Evolutionary conservation across 2,113 vertebrate genomes (phyloP).

Genomic region (Rhabdomys dilectus): DNA sequence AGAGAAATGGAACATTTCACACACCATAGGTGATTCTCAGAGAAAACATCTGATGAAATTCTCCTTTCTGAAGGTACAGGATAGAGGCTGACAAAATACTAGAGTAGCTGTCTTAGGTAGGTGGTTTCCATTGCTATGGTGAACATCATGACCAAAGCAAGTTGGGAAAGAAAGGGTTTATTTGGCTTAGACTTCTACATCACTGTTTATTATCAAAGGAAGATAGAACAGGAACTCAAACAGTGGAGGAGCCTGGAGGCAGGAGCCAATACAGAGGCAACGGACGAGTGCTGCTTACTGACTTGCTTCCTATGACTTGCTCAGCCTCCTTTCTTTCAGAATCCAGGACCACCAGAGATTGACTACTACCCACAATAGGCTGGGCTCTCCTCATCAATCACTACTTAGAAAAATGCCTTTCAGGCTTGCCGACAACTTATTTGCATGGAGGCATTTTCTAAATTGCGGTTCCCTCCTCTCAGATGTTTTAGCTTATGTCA

Average conservation of each 20-base stretch:
- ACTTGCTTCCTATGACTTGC: background rate
- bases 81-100: background rate
- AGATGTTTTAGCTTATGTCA: background rate
- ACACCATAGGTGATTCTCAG: background rate
- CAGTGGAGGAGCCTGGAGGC: background rate
- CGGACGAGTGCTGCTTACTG: rapidly evolving
- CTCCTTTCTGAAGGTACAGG: background rate
- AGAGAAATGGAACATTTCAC: background rate
- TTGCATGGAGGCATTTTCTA: background rate
- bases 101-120: background rate
- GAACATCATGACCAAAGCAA: background rate
- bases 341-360: background rate
- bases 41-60: background rate
- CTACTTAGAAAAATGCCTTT: background rate
- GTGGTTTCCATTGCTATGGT: background rate
- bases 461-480: background rate
- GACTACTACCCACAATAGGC: background rate
- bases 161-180: background rate
- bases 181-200: background rate
- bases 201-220: background rate
- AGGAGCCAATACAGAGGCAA: background rate
- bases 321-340: background rate
- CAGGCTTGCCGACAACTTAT: background rate
- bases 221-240: background rate
- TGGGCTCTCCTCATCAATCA: background rate